Percentiles rank a stretch among this genome's conserved stretches.
phyloP scores from a whole-genome alignment of 2,113 vertebrate species.

The Oreochromis spilurus region DNA sequence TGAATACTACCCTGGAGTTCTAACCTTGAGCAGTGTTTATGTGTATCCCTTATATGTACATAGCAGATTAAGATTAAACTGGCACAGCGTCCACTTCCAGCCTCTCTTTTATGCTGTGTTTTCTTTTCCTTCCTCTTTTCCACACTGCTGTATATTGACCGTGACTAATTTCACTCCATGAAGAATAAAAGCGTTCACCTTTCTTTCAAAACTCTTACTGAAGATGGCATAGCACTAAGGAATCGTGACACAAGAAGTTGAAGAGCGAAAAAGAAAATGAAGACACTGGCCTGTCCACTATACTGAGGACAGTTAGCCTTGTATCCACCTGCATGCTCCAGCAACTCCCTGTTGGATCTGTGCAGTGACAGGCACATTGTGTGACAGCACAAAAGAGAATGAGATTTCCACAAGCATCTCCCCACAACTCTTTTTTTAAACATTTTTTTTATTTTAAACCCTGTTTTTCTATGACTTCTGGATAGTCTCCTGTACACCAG shows the following conservation, averaged over 20 bases:
- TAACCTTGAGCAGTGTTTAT: not conserved
- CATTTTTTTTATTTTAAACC: not conserved
- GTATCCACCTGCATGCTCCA: not conserved
- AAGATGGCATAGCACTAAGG: not conserved
- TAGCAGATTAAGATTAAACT: slow-evolving; percentile 14
- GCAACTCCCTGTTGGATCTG: not conserved
- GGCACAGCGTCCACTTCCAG: not conserved
- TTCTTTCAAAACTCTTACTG: slow-evolving; percentile 4
- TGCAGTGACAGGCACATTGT: not conserved
- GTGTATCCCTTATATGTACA: not conserved
- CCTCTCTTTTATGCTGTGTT: slow-evolving; percentile 11
- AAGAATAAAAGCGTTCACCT: not conserved
- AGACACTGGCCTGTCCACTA: slow-evolving; percentile 4
- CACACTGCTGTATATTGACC: not conserved
- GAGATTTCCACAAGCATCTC: not conserved
- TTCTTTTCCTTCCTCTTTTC: not conserved
- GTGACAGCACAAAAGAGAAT: slow-evolving; percentile 3
- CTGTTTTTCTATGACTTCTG: not conserved
- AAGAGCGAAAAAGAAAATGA: not conserved
- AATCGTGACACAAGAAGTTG: not conserved
- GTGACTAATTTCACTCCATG: slow-evolving; percentile 14
- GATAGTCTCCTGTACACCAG: not conserved
- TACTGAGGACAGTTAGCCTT: not conserved
- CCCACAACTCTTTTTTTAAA: not conserved
- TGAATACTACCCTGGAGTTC: not conserved